Evolutionary conservation across 2,888 invertebrate genomes (phyloP), one percentile per base, ranked within the genome.

Genomic region (Acleris holmiana): DNA sequence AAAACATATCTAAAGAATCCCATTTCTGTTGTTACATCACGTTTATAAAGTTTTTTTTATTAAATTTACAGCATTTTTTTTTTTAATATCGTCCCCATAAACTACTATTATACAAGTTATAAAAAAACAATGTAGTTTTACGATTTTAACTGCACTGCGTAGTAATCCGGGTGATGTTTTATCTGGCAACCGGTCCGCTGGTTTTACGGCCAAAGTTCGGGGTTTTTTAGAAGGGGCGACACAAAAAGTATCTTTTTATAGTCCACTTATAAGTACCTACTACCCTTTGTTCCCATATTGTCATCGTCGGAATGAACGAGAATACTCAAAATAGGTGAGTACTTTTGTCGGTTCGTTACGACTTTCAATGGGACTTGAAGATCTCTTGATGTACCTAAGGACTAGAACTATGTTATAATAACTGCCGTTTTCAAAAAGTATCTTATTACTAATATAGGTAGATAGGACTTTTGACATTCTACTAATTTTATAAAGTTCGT

Each of bases 141-240:
- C 48, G 41, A 59, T 58, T 57, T 65, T 76, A 67, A 73, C 74
- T 80, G 77, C 80, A 77, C 73, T 73, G 78, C 74, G 76, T 80
- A 78, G 77, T 74, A 72, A 73, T 71, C 76, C 85, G 81, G 8
- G 81, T 85, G 84, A 88, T 84, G 86, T 85, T 86, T 83, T 89
- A 89, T 88, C 84, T 86, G 80, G 81, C 7, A 73, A 77, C 79
- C 88, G 85, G 79, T 84, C 85, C 83, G 85, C 79, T 88, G 89
- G 80, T 85, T 90, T 90, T 89, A 91, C 83, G 79, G 78, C 85
- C 70, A 71, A 89, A 89, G 79, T 89, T 88, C 76, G 77, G 72
- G 29, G 74, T 76, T 78, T 77, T 73, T 77, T 80, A 75, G 73
- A 76, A 75, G 80, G 81, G 81, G 80, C 77, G 77, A 82, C 76